Base-by-base conservation (phyloP, 23 tunicate genomes). In the Styela clava region DNA sequence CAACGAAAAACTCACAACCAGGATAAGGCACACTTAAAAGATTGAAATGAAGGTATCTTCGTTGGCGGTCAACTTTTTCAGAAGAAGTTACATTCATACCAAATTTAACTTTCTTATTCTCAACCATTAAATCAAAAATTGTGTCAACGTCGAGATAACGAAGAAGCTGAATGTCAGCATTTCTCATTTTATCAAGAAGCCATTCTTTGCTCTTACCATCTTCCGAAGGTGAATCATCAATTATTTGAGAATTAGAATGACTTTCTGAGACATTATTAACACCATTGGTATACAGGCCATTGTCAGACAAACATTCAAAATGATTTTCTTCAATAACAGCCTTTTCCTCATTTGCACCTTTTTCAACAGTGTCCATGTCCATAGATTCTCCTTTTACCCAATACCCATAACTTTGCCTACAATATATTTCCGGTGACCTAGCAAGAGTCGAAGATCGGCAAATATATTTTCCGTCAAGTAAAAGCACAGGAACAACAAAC, bases 381-480 rank as follows among this genome's bases (percentile, higher is more conserved):
- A 67, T 0, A 16, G 69, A 0, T 2, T 52, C 81, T 16, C 81
- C 81, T 76, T 76, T 52, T 29, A 76, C 65, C 81, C 64, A 76
- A 76, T 76, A 76, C 0, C 81, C 81, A 76, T 76, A 76, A 26
- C 61, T 52, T n/a, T 52, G 64, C 64, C 81, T 25, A 27, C n/a
- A 76, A 52, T 93, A 93, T 20, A 93, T 93, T 78, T 93, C 98
- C 2, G 93, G 90, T 0, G 98, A 93, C 31, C 93, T 73, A 21
- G 98, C 92, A 27, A 93, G 83, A 0, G 98, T 93, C 2, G 98
- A 84, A 25, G 98, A 93, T 2, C 98, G 88, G 62, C 98, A 93
- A 63, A 93, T 67, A 82, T 85, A 78, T 70, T 93, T 93, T 24
- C 79, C 93, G 22, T 74, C 77, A 62, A 88, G 28, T 33, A 93